Base-by-base conservation (phyloP, 2,797 vertebrate genomes). In the Melanotaenia pygmaea region DNA sequence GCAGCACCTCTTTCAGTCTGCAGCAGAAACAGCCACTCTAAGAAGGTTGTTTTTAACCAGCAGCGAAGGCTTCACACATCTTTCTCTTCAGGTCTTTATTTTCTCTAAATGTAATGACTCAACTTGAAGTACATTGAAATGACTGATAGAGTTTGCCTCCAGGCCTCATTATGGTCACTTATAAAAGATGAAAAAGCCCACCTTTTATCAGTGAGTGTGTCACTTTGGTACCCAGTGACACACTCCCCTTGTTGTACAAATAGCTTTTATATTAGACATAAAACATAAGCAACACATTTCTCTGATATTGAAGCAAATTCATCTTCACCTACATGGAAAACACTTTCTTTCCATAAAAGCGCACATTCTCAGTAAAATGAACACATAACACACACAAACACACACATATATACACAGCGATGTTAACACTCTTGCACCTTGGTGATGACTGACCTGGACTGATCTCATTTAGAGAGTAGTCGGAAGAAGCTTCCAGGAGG, bases 381-480 rank as follows among this genome's bases (percentile, higher is more conserved):
- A 62, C 47, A 64, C 51, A 68, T 24, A 16, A 22, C 62, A 62
- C 40, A 56, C 30, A 65, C 7, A 18, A 10, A 28, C 16, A 67
- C 24, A 59, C 10, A 62, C 47, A 79, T 60, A 67, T 54, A 64
- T 50, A 67, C 59, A 66, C 43, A 60, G 18, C n/a, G 24, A 74
- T 43, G 60, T 60, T 67, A 59, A 72, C 18, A 59, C 10, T 61
- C 32, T 40, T 79, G 82, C 81, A 88, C 60, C 78, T 77, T 77
- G 77, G 82, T 82, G 75, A 69, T 70, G 84, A 93, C 92, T 93
- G 92, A 94, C 93, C 93, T 93, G 91, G 58, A 79, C 85, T 88
- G 86, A 90, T 88, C 89, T 87, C 84, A 89, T 89, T 91, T 88
- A 88, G 70, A 85, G 80, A 85, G 77, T 40, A 88, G 86, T 88